Conservation (phyloP, 1,140 invertebrate species). For the Bombus fervidus region DNA sequence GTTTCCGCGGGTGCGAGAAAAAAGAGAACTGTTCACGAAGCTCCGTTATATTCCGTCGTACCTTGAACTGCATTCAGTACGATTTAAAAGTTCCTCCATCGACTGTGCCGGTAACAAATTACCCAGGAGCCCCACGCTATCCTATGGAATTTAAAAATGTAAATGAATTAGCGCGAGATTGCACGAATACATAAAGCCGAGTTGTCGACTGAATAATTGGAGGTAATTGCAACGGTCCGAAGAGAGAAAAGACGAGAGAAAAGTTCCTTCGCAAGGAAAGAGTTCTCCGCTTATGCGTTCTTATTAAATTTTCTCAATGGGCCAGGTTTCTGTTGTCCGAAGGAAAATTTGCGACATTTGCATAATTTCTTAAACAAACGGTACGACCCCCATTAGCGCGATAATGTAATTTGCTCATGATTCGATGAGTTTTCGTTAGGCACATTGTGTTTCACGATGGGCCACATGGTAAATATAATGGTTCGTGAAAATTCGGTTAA, state of each 20-base stretch:
- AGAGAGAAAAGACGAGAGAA: neutral
- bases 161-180: constrained; percentile 45
- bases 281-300: neutral
- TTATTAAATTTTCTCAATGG: neutral
- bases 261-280: neutral
- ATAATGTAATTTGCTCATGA: neutral
- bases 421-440: neutral
- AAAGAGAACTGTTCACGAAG: neutral
- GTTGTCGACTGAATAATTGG: constrained; percentile 22
- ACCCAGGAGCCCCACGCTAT: neutral
- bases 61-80: neutral
- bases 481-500: neutral
- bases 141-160: constrained; percentile 33
- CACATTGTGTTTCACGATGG: too few species aligned
- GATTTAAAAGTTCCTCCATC: constrained; percentile 43
- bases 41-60: constrained; percentile 3
- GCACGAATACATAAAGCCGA: constrained; percentile 29
- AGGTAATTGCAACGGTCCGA: constrained; percentile 28
- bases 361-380: constrained; percentile 19
- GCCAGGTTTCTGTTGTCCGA: neutral
- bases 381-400: neutral
- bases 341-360: neutral
- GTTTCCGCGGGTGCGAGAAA: neutral
- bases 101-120: constrained; percentile 30
- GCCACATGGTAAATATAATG: too few species aligned